Evolutionary conservation across 2,113 vertebrate genomes (phyloP), one percentile per base, ranked within the genome.

Genomic region (Forbesichthys agassizii): DNA sequence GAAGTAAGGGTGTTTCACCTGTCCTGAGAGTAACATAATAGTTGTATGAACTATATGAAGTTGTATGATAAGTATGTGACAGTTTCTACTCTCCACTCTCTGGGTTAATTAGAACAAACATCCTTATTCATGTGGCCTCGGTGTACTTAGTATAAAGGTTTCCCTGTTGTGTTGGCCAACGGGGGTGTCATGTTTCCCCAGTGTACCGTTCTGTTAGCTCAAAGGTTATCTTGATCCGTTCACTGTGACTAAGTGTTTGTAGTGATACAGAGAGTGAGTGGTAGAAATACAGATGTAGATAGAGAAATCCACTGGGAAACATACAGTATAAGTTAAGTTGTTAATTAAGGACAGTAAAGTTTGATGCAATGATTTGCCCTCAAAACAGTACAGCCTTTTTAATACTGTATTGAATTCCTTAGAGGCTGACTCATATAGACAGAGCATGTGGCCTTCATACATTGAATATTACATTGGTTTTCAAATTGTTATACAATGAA

Each of bases 151-250:
- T 81, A 78, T 78, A 85, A 86, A 78, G 36, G 42, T 86, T 75
- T 78, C 27, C 8, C 75, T 33, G 81, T 64, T 65, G 68, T 5
- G 46, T 79, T 68, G 56, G 42, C 63, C n/a, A 7, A 14, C 62
- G 4, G 48, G 7, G 64, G 88, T 85, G 85, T 89, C 74, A 57
- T 75, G 80, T 89, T 87, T 69, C 80, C 66, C 71, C 77, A 16
- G 51, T 80, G 69, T 69, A 48, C 77, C 64, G 2, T 81, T 79
- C 56, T 81, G 71, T 73, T 74, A 52, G 72, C 78, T 77, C 74
- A 82, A 85, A 88, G 85, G 82, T 92, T 87, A 87, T 88, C 74
- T 68, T 58, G 69, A 88, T 83, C 62, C 74, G 77, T 84, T 86
- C 75, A 79, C 71, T 66, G 55, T 75, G 77, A 78, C 73, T 80